Evolutionary conservation across 2,113 vertebrate genomes (phyloP).

Genomic region (Cromileptes altivelis): DNA sequence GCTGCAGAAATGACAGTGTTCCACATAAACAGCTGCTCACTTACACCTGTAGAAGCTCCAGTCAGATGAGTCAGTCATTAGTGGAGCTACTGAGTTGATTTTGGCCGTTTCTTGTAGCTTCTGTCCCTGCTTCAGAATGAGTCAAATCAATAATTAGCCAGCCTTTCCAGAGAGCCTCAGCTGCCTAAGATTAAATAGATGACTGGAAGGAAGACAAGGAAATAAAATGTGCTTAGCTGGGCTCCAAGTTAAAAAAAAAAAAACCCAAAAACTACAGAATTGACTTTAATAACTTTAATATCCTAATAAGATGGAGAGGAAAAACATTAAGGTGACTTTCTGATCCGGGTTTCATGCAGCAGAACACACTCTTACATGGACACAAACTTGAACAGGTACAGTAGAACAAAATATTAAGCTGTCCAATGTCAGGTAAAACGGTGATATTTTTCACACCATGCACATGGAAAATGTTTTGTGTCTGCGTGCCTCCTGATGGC

Average conservation of each 20-base stretch:
- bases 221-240: conserved; percentile 9
- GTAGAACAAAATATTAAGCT: neutral
- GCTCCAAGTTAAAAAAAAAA: conserved; percentile 15
- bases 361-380: neutral
- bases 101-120: neutral
- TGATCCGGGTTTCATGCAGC: neutral
- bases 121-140: neutral
- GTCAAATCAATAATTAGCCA: conserved; percentile 37
- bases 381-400: neutral
- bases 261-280: neutral
- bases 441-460: neutral
- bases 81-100: neutral
- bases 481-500: neutral
- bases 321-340: neutral
- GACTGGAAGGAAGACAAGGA: conserved; percentile 12
- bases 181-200: conserved; percentile 43
- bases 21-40: conserved; percentile 33
- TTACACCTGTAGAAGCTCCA: neutral
- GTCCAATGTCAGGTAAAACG: neutral
- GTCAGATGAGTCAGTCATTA: neutral
- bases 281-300: neutral
- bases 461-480: neutral
- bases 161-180: conserved; percentile 15
- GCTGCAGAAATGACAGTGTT: conserved; percentile 18
- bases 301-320: neutral